Base-by-base conservation (phyloP, 2,888 invertebrate species). In the Lycophotia porphyrea region DNA sequence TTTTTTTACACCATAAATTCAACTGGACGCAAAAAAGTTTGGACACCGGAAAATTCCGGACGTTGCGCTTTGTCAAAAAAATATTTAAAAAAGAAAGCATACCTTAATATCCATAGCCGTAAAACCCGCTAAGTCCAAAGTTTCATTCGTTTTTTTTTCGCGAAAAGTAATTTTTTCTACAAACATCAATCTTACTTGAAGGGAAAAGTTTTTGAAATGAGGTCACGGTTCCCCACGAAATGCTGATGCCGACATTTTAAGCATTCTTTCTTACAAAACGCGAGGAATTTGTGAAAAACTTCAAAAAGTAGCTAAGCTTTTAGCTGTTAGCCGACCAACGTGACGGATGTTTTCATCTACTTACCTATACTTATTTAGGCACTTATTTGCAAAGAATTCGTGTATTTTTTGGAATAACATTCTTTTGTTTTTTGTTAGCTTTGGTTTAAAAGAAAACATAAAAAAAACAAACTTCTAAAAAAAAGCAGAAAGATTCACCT, bases 181-280 rank as follows among this genome's bases (percentile, higher is more conserved):
- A 90, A 94, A 93, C 94, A 95, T 95, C 93, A 95, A 95, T 95
- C 95, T 95, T 94, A 89, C 90, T 92, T 91, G 91, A 91, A 92
- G 89, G 89, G 87, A 90, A 92, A 95, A 94, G 88, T 94, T 94
- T 93, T 87, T 81, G 89, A 91, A 94, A 94, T 90, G 92, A 92
- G 95, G 95, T 94, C 94, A 94, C 90, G 90, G 92, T 91, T 93
- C 91, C 84, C 92, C 92, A 88, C 92, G 89, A 92, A 94, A 93
- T 92, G 91, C 88, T 92, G 91, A 89, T 88, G 90, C 91, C 89
- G 89, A 89, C 91, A 91, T 93, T 95, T 93, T 92, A 89, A 92
- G 93, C 91, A 94, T 93, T 93, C 92, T 92, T 92, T 88, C 77
- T 82, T 77, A 82, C 86, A 89, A 89, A 91, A 91, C 88, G 87